phyloP scores from a whole-genome alignment of 2,113 vertebrate species.

The Heliornis fulica region DNA sequence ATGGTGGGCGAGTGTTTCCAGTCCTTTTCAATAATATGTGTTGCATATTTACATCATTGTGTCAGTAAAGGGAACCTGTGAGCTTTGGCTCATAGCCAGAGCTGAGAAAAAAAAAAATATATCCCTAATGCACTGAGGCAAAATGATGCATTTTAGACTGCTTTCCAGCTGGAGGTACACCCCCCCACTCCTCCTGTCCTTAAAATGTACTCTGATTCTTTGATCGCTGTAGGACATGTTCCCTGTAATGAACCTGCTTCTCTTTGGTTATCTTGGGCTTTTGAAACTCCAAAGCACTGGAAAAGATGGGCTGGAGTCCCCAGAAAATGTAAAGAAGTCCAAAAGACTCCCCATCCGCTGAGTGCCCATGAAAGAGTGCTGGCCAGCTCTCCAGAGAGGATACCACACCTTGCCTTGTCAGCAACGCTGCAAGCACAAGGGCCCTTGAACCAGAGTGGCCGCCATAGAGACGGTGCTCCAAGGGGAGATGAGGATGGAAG shows the following conservation, averaged over 20 bases:
- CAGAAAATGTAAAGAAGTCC: background rate
- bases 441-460: no score
- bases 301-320: background rate
- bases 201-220: background rate
- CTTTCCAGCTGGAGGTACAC: background rate
- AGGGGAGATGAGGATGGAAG: background rate
- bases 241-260: background rate
- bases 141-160: background rate
- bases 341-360: background rate
- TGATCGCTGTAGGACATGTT: background rate
- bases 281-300: background rate
- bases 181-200: no score
- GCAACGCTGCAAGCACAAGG: background rate
- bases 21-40: background rate
- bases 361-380: background rate
- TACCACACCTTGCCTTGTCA: background rate
- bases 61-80: background rate
- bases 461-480: background rate
- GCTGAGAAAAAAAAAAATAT: background rate
- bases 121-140: background rate
- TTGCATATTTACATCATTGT: background rate
- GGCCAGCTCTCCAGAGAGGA: background rate
- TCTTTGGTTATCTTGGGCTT: background rate
- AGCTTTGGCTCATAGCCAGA: background rate
- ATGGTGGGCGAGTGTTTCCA: background rate